Percentiles rank a stretch among this genome's conserved stretches.
Evolutionary conservation across 2,888 invertebrate species (phyloP).

Genomic region (Nomada goodeniana): DNA sequence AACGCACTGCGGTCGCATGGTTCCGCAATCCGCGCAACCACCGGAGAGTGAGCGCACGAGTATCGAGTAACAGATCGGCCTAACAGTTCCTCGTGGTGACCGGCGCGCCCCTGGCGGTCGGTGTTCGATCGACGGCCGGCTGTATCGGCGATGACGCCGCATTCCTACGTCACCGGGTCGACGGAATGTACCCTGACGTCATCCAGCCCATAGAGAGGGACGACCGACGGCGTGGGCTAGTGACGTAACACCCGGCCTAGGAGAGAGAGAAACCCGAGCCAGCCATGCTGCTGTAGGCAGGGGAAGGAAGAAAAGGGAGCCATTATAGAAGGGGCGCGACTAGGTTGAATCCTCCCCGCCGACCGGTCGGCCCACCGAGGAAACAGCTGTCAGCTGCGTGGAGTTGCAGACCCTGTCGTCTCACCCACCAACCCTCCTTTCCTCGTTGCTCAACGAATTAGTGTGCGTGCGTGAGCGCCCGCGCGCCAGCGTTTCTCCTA

Average conservation of each 20-base stretch:
- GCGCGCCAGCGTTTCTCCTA: neutral
- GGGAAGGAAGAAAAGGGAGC: constrained; percentile 84
- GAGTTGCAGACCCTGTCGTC: constrained; percentile 78
- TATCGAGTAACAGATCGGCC: constrained; percentile 52
- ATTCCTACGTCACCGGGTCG: constrained; percentile 64
- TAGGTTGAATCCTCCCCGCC: constrained; percentile 84
- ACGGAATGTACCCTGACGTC: constrained; percentile 66
- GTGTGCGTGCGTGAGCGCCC: neutral
- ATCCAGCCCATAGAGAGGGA: constrained; percentile 51
- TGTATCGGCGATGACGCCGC: constrained; percentile 65
- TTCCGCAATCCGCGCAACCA: constrained; percentile 28
- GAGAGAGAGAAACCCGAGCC: constrained; percentile 74
- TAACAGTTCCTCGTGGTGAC: constrained; percentile 50
- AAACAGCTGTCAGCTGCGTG: constrained; percentile 84
- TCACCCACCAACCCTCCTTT: constrained; percentile 69
- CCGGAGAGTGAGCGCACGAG: constrained; percentile 13
- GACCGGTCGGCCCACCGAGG: constrained; percentile 84
- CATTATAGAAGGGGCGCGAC: constrained; percentile 85
- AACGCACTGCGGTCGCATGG: constrained; percentile 20
- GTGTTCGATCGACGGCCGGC: constrained; percentile 56
- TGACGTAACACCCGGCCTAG: constrained; percentile 64
- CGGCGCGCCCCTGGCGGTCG: constrained; percentile 60
- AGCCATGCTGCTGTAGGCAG: constrained; percentile 82
- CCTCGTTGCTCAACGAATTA: constrained; percentile 54
- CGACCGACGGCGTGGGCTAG: constrained; percentile 36